Conservation (phyloP, 1,140 invertebrate species). For the Papilio polyxenes region DNA sequence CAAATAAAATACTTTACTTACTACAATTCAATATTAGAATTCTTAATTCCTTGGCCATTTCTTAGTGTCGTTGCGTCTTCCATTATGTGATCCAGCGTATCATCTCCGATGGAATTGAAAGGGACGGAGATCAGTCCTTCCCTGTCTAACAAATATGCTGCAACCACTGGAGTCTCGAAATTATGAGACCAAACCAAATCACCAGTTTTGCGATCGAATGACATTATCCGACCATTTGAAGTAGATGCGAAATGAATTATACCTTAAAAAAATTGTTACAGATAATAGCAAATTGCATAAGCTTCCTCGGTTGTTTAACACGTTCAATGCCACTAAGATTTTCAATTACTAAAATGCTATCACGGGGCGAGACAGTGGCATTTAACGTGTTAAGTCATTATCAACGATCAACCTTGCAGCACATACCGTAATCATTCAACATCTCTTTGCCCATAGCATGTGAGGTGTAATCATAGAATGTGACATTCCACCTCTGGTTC, state of each 20-base stretch:
- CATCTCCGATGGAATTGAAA: conserved; percentile 94
- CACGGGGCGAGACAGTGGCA: too few relatives aligned
- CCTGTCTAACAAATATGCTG: conserved; percentile 90
- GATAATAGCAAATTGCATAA: conserved; percentile 2
- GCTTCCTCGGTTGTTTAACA: neutral
- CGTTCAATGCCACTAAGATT: neutral
- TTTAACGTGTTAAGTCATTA: too few relatives aligned
- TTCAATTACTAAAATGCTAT: neutral
- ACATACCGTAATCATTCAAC: conserved; percentile 90
- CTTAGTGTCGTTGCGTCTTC: conserved; percentile 83
- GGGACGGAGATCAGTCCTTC: conserved; percentile 92
- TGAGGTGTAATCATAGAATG: conserved; percentile 94
- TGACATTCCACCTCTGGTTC: conserved; percentile 95
- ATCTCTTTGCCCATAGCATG: conserved; percentile 87
- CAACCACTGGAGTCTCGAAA: conserved; percentile 94
- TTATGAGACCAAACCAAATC: conserved; percentile 92
- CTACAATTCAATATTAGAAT: conserved; percentile 87
- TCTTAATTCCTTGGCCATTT: conserved; percentile 81
- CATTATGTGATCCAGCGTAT: conserved; percentile 88
- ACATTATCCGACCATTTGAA: conserved; percentile 92
- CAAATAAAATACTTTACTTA: conserved; percentile 77
- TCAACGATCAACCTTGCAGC: neutral
- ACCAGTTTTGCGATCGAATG: conserved; percentile 87
- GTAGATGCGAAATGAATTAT: conserved; percentile 94
- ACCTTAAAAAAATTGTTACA: conserved; percentile 80